Evolutionary conservation across 1,140 invertebrate genomes (phyloP).

Genomic region (Plectrocnemia conspersa): DNA sequence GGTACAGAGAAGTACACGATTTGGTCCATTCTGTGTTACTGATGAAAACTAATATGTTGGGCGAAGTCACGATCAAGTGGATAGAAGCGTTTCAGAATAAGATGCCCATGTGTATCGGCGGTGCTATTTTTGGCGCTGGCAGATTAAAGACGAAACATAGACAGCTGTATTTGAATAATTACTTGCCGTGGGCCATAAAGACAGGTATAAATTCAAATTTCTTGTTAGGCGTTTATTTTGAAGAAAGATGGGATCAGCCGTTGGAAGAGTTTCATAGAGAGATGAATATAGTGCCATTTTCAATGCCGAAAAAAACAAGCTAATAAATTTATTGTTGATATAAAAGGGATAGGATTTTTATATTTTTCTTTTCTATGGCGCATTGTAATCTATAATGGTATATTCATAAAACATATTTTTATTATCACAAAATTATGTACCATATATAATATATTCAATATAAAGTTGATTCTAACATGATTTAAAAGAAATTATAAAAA

Average conservation of each 20-base stretch:
- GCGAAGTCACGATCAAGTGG: conserved; percentile 92
- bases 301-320: conserved; percentile 11
- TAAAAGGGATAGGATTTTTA: too few relatives aligned
- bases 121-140: conserved; percentile 79
- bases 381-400: too few relatives aligned
- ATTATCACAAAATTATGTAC: too few relatives aligned
- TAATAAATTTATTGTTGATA: too few relatives aligned
- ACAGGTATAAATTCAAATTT: conserved; percentile 73
- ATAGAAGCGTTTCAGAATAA: conserved; percentile 89
- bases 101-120: conserved; percentile 85
- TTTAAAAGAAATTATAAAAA: too few relatives aligned
- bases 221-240: conserved; percentile 74
- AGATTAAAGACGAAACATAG: conserved; percentile 81
- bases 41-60: conserved; percentile 95
- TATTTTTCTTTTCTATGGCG: too few relatives aligned
- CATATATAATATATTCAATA: too few relatives aligned
- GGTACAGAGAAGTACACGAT: conserved; percentile 96
- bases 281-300: conserved; percentile 56
- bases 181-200: conserved; percentile 84
- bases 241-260: conserved; percentile 89
- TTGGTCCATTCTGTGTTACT: conserved; percentile 84
- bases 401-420: too few relatives aligned
- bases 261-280: conserved; percentile 75
- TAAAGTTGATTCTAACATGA: too few relatives aligned
- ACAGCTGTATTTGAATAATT: conserved; percentile 68